phyloP scores from a whole-genome alignment of 1,140 invertebrate species.

The Parasteatoda tepidariorum region DNA sequence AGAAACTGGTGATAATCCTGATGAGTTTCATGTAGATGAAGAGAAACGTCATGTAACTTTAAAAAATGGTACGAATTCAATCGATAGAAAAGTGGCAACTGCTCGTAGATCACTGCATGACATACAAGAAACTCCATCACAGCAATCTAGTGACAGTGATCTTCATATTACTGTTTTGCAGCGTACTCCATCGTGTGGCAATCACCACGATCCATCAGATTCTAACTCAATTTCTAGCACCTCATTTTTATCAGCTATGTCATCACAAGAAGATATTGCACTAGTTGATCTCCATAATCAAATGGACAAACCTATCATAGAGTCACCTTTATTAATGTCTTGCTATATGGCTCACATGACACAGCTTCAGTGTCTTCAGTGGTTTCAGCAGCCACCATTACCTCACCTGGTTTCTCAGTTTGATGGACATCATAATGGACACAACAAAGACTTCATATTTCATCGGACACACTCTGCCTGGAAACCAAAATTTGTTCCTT shows the following conservation, averaged over 20 bases:
- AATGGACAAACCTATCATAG: constrained; percentile 90
- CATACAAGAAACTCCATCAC: constrained; percentile 62
- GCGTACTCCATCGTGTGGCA: constrained; percentile 54
- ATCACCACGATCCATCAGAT: constrained; percentile 61
- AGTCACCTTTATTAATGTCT: constrained; percentile 91
- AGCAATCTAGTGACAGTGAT: constrained; percentile 61
- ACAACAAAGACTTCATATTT: constrained; percentile 51
- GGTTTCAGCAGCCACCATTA: constrained; percentile 66
- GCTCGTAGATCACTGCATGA: constrained; percentile 56
- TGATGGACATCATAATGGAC: constrained; percentile 40
- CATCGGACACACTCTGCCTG: constrained; percentile 64
- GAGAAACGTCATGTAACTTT: constrained; percentile 33
- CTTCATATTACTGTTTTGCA: constrained; percentile 49
- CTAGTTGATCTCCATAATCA: constrained; percentile 95
- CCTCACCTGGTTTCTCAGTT: constrained; percentile 58
- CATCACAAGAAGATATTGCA: constrained; percentile 92
- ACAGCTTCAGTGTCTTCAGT: constrained; percentile 73
- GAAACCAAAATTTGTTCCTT: constrained; percentile 76
- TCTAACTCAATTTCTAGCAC: constrained; percentile 67
- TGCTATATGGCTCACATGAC: constrained; percentile 94
- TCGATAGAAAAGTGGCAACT: constrained; percentile 56
- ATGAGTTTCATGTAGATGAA: constrained; percentile 23
- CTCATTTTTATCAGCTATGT: constrained; percentile 91
- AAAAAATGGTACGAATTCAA: constrained; percentile 49
- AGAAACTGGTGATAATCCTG: constrained; percentile 20